Conservation (phyloP, 2,888 invertebrate genomes). For the Amphimallon solstitiale region DNA sequence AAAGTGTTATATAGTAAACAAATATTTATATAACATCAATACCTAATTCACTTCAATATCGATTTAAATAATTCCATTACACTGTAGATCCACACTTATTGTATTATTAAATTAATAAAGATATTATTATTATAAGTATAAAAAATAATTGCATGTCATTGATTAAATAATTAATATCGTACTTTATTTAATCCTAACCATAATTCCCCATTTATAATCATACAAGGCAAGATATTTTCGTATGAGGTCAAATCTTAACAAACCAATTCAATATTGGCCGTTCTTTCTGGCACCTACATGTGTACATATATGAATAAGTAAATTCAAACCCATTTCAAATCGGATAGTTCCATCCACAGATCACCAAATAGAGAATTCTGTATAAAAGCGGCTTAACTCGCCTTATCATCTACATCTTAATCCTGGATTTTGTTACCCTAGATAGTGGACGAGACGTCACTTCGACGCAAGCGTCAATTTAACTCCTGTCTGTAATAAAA, state of each 20-base stretch:
- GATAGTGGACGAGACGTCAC: background rate
- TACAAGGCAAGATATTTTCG: too few species aligned
- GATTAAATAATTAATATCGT: too few species aligned
- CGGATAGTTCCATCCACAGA: background rate
- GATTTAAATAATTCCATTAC: too few species aligned
- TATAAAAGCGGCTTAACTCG: conserved; percentile 31
- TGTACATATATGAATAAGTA: background rate
- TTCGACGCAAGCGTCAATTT: background rate
- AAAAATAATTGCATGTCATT: too few species aligned
- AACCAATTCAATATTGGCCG: background rate
- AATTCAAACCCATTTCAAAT: background rate
- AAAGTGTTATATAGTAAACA: too few species aligned
- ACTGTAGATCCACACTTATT: too few species aligned
- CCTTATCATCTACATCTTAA: conserved; percentile 32
- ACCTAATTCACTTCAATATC: too few species aligned
- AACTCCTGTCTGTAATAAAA: background rate
- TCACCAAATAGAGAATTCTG: background rate
- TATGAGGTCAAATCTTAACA: conserved; percentile 6
- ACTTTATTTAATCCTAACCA: too few species aligned
- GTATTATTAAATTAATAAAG: too few species aligned
- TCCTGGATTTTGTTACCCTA: conserved; percentile 26
- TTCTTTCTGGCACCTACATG: background rate
- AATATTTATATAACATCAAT: too few species aligned
- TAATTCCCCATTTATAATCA: too few species aligned
- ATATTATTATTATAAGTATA: too few species aligned